Conservation (phyloP, 2,113 vertebrate genomes). For the Riparia riparia region DNA sequence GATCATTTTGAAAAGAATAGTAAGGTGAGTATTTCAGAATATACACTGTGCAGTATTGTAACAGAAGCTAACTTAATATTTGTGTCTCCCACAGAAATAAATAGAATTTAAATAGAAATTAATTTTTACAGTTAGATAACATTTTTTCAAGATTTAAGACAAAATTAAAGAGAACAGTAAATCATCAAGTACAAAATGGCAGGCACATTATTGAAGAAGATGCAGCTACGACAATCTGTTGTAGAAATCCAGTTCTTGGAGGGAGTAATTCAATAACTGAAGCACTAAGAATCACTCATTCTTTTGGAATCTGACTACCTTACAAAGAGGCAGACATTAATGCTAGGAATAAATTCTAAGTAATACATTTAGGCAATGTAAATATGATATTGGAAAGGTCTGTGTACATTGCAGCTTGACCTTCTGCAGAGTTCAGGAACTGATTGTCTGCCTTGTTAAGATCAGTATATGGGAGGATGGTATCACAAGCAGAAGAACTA, state of each 20-base stretch:
- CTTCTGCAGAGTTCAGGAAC: not conserved
- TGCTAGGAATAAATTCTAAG: not conserved
- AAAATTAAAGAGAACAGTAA: not conserved
- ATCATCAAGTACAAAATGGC: not conserved
- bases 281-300: not conserved
- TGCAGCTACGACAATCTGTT: fast-evolving
- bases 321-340: not conserved
- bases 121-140: not conserved
- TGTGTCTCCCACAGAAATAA: not conserved
- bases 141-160: not conserved
- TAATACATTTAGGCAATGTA: not conserved
- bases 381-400: not conserved
- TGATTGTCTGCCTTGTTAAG: not conserved
- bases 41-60: not conserved
- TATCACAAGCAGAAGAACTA: not conserved
- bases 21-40: not conserved
- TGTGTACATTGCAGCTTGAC: not conserved
- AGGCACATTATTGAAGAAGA: not conserved
- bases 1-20: not conserved
- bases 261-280: not conserved
- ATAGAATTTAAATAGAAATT: not conserved
- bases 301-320: not conserved
- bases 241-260: not conserved
- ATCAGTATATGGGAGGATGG: fast-evolving
- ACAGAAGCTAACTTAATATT: not conserved